Base-by-base conservation (phyloP, 2,113 vertebrate genomes). In the Odontophorus gujanensis region DNA sequence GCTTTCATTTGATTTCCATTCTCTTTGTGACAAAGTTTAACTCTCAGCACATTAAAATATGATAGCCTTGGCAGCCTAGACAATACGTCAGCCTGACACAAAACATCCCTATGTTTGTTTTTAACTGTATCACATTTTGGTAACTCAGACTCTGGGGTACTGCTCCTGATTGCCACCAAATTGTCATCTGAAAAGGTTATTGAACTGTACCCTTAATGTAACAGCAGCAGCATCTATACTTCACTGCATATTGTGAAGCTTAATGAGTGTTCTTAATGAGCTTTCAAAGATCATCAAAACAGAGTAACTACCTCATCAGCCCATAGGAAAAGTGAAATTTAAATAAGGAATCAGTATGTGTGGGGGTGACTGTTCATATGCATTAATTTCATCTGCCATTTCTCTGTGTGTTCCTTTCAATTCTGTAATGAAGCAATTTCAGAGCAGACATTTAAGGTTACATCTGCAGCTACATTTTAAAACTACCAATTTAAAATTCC, bases 261-360 rank as follows among this genome's bases (percentile, higher is more conserved):
- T 94, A 96, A 96, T 91, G 92, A 96, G n/a, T 55, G 36, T 81
- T 89, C 90, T 89, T 94, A 96, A 95, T 89, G 87, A 96, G 87
- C 72, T 94, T 91, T 96, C 95, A 94, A 87, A 89, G 85, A 96
- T 82, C 76, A 74, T 63, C 95, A 94, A 95, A 96, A 95, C 85
- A 93, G 91, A 93, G 81, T 89, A 91, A 85, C 87, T 91, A 92
- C 62, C 66, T 87, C 75, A 89, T 91, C 81, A 92, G 36, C 79
- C 80, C 58, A 74, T 9, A 89, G 72, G 53, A 91, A 89, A 89
- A 96, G 45, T 87, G 75, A 95, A 95, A 96, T 87, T 95, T 83
- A 93, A 94, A 67, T 21, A 69, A 51, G 16, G 74, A 92, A 85
- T 85, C 75, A 55, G 76, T 87, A 59, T 22, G 3, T 8, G 2